A percentile compares a stretch with the other conserved stretches of the same genome.
These are phyloP conservation scores for Teleogryllus oceanicus DNA, from an alignment of 2,888 invertebrate species.

Conservation along the genomic window DNA sequence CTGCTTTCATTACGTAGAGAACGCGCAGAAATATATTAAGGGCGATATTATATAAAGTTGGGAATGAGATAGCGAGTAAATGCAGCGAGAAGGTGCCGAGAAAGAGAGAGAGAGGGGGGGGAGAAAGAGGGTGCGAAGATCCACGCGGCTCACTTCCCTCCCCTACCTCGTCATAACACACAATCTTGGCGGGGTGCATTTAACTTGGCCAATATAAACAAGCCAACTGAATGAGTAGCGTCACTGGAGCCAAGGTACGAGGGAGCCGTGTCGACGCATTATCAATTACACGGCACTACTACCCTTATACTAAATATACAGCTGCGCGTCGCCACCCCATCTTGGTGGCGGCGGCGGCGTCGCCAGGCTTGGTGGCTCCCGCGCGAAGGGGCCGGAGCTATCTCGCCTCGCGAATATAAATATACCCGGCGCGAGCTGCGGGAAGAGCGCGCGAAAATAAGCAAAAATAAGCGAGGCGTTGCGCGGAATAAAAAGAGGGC, in stretches of 20 bases:
- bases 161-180: conserved; percentile 18
- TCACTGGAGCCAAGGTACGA: neutral
- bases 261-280: neutral
- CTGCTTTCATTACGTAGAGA: neutral
- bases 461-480: no score
- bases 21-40: conserved; percentile 3
- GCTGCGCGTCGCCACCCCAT: no score
- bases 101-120: neutral
- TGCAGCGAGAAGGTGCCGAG: neutral
- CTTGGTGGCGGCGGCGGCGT: no score
- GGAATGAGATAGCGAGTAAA: neutral
- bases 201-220: conserved; percentile 9
- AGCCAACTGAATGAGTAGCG: neutral
- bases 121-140: neutral
- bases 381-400: no score
- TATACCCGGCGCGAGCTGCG: no score
- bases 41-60: conserved; percentile 2
- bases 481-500: no score
- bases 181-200: conserved; percentile 18
- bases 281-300: conserved; percentile 7
- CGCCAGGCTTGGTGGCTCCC: no score
- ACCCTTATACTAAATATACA: neutral
- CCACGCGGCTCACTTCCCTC: neutral
- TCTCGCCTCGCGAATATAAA: no score
- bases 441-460: no score